Evolutionary conservation across 2,113 vertebrate species (phyloP), one percentile per base, ranked within the genome.

Genomic region (Crotalus viridis): DNA sequence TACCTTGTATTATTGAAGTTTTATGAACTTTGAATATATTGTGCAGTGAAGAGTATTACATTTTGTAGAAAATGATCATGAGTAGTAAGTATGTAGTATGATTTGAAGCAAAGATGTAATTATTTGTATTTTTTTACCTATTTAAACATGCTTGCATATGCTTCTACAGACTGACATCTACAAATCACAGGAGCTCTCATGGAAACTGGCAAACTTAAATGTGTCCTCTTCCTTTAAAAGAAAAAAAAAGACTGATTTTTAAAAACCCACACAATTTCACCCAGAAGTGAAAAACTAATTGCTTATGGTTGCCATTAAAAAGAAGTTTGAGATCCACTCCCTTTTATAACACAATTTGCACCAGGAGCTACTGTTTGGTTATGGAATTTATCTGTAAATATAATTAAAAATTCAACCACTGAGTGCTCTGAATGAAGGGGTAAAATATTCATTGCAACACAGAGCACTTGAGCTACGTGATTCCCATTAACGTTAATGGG

Each of bases 321-420:
- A 88, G 85, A 95, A 95, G 95, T 93, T 93, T 92, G 61, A 95
- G 95, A 97, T 94, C 95, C 92, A 56, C 89, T 92, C 94, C 24
- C 96, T 97, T 97, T 96, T 97, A 96, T 96, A 97, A 96, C 96
- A 94, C 94, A 95, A 94, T 96, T 96, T 96, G 95, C 96, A 95
- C 94, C 89, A 97, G 93, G 94, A 94, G 95, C 97, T 85, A 89
- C 96, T 97, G 96, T 96, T 97, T 97, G 96, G 92, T 95, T 96
- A 96, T 96, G 94, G 95, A 96, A 97, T 97, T 96, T 97, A 97
- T 97, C 97, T 98, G 98, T 97, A 98, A 98, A 98, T 96, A 98
- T 97, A 98, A 98, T 98, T 98, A 97, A 97, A 98, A 97, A 97
- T 93, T 94, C 97, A 97, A 96, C 91, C 93, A 94, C 96, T 97